phyloP scores from a whole-genome alignment of 2,888 invertebrate species.

The Ommatoiulus sabulosus region DNA sequence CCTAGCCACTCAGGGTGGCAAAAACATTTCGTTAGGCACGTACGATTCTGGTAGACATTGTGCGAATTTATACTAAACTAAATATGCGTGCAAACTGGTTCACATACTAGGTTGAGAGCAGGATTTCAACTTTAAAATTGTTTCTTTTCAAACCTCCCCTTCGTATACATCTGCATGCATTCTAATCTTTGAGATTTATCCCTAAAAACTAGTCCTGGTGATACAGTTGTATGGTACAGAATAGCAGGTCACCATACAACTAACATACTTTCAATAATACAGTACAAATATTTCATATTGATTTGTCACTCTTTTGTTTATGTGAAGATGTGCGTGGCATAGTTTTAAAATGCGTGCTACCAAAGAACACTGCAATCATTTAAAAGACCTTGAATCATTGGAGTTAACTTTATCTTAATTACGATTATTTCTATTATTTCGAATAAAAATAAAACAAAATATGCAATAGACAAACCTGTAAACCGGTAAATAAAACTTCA shows the following conservation, averaged over 20 bases:
- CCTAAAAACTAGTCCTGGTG: neutral
- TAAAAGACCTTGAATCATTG: too few species aligned
- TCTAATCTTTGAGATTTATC: neutral
- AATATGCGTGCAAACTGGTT: conserved; percentile 3
- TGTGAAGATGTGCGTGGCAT: neutral
- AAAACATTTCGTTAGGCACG: conserved; percentile 9
- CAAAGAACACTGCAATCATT: too few species aligned
- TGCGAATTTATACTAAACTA: conserved; percentile 11
- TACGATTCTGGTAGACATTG: neutral
- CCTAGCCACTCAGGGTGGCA: neutral
- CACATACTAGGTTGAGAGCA: conserved; percentile 9
- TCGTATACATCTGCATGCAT: neutral
- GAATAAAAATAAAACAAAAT: too few species aligned
- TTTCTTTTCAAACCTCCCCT: neutral
- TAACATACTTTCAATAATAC: neutral
- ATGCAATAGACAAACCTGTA: too few species aligned
- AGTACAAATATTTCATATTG: neutral
- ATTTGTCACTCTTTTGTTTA: conserved; percentile 25
- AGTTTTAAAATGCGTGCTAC: neutral
- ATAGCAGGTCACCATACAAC: neutral
- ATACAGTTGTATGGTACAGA: neutral
- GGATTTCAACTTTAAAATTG: neutral
- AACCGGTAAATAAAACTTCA: too few species aligned
- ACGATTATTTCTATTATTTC: too few species aligned
- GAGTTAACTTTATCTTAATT: too few species aligned